These are phyloP conservation scores for Podabrus alpinus DNA, from an alignment of 2,888 invertebrate species.

Conservation along the genomic window DNA sequence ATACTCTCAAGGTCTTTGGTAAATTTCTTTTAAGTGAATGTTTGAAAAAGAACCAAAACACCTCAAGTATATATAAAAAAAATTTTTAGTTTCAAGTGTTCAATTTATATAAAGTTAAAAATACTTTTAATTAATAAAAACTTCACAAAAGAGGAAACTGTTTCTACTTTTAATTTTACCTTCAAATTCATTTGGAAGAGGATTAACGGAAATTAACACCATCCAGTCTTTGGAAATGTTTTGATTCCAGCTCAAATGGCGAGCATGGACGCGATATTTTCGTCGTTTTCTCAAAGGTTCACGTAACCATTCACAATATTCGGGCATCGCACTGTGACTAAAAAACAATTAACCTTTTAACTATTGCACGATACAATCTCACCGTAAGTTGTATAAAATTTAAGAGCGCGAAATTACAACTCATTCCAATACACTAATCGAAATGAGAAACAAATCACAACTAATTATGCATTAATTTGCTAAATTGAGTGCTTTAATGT, in stretches of 20 bases:
- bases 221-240: slow-evolving; percentile 40
- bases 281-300: slow-evolving; percentile 43
- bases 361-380: neutral
- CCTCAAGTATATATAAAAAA: slow-evolving; percentile 14
- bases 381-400: neutral
- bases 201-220: slow-evolving; percentile 42
- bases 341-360: slow-evolving; percentile 10
- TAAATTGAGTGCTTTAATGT: neutral
- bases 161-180: slow-evolving; percentile 33
- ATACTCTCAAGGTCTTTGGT: slow-evolving; percentile 53
- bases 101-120: neutral
- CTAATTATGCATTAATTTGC: neutral
- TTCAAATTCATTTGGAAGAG: slow-evolving; percentile 37
- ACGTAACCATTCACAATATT: slow-evolving; percentile 42
- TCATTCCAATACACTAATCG: neutral
- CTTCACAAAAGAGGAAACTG: neutral
- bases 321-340: slow-evolving; percentile 37
- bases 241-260: slow-evolving; percentile 30
- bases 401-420: neutral
- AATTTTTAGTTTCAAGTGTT: neutral
- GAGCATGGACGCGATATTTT: slow-evolving; percentile 43
- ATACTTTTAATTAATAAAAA: neutral
- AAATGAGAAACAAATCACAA: neutral
- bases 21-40: slow-evolving; percentile 10
- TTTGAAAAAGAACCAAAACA: neutral